Evolutionary conservation across 2,113 vertebrate species (phyloP).

Genomic region (Gasterosteus nipponicus): DNA sequence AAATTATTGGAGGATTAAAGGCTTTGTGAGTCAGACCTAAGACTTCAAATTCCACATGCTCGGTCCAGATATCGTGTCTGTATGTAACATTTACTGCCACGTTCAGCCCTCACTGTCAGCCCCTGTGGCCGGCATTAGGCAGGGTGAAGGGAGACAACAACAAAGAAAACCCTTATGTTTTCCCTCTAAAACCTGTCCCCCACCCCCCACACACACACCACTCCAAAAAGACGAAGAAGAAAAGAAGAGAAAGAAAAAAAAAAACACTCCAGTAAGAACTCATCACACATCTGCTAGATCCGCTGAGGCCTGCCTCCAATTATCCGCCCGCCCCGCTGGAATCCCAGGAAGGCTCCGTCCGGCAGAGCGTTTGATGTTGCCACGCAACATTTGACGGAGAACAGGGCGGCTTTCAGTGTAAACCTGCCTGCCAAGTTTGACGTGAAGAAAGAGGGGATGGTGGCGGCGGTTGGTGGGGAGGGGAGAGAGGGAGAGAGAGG

Average conservation of each 20-base stretch:
- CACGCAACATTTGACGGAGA: slow-evolving; percentile 82
- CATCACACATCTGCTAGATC: slow-evolving; percentile 79
- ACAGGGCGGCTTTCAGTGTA: slow-evolving; percentile 80
- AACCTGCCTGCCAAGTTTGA: slow-evolving; percentile 81
- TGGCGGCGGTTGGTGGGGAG: slow-evolving; percentile 19
- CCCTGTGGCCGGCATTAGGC: slow-evolving; percentile 66
- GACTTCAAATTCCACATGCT: slow-evolving; percentile 81
- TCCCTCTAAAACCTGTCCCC: slow-evolving; percentile 60
- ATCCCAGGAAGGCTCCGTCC: slow-evolving; percentile 79
- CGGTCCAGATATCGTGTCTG: slow-evolving; percentile 79
- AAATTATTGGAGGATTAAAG: slow-evolving; percentile 67
- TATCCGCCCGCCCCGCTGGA: slow-evolving; percentile 79
- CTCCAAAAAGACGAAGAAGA: slow-evolving; percentile 30
- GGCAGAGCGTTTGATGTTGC: slow-evolving; percentile 81
- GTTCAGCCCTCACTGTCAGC: slow-evolving; percentile 60
- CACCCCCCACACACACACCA: slow-evolving; percentile 50
- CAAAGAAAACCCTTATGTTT: slow-evolving; percentile 79
- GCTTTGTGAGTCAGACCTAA: slow-evolving; percentile 75
- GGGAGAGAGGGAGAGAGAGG: background rate
- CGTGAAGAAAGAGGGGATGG: slow-evolving; percentile 70
- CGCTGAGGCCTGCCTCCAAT: slow-evolving; percentile 79
- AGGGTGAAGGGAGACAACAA: slow-evolving; percentile 64
- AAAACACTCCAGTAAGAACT: slow-evolving; percentile 72
- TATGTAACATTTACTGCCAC: slow-evolving; percentile 77
- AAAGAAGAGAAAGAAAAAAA: slow-evolving; percentile 26